phyloP scores from a whole-genome alignment of 2,113 vertebrate genomes.

The Pseudopodoces humilis region DNA sequence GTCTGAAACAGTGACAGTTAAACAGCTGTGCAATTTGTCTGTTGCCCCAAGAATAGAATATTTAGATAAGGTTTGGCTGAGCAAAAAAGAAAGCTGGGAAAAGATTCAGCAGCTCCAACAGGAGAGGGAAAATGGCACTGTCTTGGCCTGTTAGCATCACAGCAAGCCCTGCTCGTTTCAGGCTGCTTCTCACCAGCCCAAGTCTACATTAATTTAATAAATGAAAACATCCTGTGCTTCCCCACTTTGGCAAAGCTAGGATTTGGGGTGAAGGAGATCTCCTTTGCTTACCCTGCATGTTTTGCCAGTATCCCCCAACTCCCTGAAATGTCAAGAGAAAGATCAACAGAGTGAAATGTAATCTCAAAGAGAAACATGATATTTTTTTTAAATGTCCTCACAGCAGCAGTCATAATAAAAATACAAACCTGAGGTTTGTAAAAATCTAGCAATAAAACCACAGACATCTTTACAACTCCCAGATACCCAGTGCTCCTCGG shows the following conservation, averaged over 20 bases:
- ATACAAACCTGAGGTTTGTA: conserved; percentile 52
- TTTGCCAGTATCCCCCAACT: conserved; percentile 19
- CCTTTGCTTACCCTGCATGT: not conserved
- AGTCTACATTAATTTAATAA: not conserved
- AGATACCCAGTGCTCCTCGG: not conserved
- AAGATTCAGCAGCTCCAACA: not conserved
- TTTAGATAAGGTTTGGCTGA: not conserved
- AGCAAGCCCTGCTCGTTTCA: not conserved
- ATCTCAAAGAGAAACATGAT: conserved; percentile 2
- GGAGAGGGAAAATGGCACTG: not conserved
- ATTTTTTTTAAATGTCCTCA: not conserved
- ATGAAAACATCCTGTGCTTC: not conserved
- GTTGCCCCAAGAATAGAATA: not conserved
- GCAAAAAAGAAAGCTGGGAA: not conserved
- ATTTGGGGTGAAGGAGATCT: not conserved
- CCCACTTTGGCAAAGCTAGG: not conserved
- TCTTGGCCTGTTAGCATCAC: not conserved
- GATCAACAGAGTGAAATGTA: not conserved
- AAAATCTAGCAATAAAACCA: conserved; percentile 52
- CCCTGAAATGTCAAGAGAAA: conserved; percentile 21
- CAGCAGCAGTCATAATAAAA: conserved; percentile 44
- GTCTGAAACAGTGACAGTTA: not conserved
- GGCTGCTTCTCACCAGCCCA: not conserved
- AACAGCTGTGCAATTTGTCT: not conserved
- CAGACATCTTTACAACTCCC: conserved; percentile 54